Conservation (phyloP, 1,140 invertebrate species). For the Trinorchestia longiramus region DNA sequence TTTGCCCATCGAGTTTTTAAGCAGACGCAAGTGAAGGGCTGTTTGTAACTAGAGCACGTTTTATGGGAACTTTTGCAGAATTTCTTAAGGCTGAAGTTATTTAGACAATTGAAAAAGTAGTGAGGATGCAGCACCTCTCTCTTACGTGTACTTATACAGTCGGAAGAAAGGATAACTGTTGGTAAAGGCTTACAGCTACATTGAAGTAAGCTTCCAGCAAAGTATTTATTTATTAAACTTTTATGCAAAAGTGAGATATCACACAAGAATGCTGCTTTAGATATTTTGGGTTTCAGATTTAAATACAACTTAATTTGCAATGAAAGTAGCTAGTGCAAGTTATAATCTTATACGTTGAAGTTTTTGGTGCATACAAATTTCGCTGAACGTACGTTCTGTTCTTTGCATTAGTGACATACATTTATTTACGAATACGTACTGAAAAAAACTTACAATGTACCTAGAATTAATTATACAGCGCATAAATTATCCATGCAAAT, state of each 20-base stretch:
- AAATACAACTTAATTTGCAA: neutral
- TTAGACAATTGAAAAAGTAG: conserved; percentile 42
- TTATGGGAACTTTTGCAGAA: conserved; percentile 42
- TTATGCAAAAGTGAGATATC: neutral
- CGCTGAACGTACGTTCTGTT: neutral
- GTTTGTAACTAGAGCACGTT: conserved; percentile 20
- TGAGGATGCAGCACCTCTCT: neutral
- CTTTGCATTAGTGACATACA: neutral
- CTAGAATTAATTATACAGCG: no score
- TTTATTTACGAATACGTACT: neutral
- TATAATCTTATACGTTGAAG: neutral
- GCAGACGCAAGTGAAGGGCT: neutral
- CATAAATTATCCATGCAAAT: neutral
- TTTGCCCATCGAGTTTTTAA: neutral
- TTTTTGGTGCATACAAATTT: neutral
- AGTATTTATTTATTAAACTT: neutral
- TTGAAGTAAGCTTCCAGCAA: neutral
- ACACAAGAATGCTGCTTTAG: neutral
- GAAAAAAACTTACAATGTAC: neutral
- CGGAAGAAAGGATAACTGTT: neutral
- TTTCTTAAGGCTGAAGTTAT: conserved; percentile 38
- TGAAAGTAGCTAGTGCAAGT: neutral
- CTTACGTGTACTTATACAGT: neutral
- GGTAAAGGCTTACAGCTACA: neutral
- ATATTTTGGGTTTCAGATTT: neutral